A percentile compares a stretch with the other conserved stretches of the same genome.
Evolutionary conservation across 2,888 invertebrate genomes (phyloP).

Genomic region (Platycheirus albimanus): DNA sequence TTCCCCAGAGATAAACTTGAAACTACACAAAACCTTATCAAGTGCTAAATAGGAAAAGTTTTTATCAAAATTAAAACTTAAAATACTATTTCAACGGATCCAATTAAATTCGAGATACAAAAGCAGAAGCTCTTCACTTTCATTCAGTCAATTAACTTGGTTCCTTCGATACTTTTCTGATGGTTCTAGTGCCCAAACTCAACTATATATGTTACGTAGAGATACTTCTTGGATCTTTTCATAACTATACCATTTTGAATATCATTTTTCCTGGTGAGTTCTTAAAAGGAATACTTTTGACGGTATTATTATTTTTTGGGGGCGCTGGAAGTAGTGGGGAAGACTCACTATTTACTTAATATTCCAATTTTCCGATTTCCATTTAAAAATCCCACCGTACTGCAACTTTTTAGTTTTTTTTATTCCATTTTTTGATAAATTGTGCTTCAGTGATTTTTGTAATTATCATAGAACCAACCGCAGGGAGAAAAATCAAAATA

Average conservation of each 20-base stretch:
- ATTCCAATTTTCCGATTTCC: conserved; percentile 15
- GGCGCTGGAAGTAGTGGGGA: too few relatives aligned
- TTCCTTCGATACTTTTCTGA: neutral
- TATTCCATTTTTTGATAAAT: neutral
- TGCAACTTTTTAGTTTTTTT: conserved; percentile 7
- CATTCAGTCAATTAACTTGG: conserved; percentile 2
- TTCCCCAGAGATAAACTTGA: neutral
- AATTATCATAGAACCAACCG: neutral
- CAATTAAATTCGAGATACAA: conserved; percentile 25
- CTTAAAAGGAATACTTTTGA: neutral
- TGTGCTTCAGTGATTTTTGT: conserved; percentile 19
- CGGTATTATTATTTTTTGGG: neutral
- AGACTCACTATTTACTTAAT: conserved; percentile 17
- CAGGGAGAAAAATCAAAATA: conserved; percentile 3
- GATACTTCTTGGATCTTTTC: neutral
- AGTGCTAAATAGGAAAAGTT: conserved; percentile 30
- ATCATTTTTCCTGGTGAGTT: neutral
- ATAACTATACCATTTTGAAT: neutral
- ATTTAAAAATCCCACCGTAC: conserved; percentile 8
- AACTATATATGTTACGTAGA: too few relatives aligned
- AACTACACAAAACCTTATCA: conserved; percentile 11
- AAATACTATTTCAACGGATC: conserved; percentile 14
- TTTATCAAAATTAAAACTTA: neutral
- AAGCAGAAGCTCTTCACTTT: conserved; percentile 5
- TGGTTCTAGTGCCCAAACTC: too few relatives aligned